These are phyloP conservation scores for Holocentrus rufus DNA, from an alignment of 2,797 vertebrate genomes.

Conservation along the genomic window DNA sequence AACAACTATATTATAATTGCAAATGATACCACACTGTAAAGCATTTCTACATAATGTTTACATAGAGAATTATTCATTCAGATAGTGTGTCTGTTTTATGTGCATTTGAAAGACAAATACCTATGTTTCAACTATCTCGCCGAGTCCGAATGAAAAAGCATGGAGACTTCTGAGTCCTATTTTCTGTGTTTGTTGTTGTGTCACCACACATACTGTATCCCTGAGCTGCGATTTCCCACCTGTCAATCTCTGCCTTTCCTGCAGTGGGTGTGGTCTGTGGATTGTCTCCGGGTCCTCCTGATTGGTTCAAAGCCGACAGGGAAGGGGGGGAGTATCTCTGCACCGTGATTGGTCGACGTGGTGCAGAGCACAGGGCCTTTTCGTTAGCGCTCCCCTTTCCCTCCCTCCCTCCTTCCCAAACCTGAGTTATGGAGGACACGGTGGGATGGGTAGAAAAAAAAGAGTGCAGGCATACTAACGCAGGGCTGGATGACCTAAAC, in stretches of 20 bases:
- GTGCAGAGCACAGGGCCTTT: conserved; percentile 69
- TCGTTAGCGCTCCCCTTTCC: conserved; percentile 19
- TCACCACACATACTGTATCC: conserved; percentile 39
- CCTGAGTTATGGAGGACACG: conserved; percentile 54
- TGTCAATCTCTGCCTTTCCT: conserved; percentile 71
- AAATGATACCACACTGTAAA: neutral
- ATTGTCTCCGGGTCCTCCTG: conserved; percentile 33
- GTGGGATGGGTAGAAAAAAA: neutral
- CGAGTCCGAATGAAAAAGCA: neutral
- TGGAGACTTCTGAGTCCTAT: conserved; percentile 33
- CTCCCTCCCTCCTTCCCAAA: conserved; percentile 28
- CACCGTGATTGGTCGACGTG: conserved; percentile 65
- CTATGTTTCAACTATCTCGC: neutral
- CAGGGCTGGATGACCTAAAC: conserved; percentile 15
- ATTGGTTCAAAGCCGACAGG: conserved; percentile 55
- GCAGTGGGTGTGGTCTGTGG: conserved; percentile 71
- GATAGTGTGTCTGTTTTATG: neutral
- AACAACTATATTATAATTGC: no score
- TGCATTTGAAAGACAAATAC: neutral
- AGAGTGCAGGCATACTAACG: conserved; percentile 16
- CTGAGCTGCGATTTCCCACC: conserved; percentile 59
- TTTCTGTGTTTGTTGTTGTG: conserved; percentile 32
- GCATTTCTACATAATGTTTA: neutral
- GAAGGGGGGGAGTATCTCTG: conserved; percentile 45
- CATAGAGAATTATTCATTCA: neutral